Base-by-base conservation (phyloP, 2,113 vertebrate species). In the Romanogobio albipinnatus region DNA sequence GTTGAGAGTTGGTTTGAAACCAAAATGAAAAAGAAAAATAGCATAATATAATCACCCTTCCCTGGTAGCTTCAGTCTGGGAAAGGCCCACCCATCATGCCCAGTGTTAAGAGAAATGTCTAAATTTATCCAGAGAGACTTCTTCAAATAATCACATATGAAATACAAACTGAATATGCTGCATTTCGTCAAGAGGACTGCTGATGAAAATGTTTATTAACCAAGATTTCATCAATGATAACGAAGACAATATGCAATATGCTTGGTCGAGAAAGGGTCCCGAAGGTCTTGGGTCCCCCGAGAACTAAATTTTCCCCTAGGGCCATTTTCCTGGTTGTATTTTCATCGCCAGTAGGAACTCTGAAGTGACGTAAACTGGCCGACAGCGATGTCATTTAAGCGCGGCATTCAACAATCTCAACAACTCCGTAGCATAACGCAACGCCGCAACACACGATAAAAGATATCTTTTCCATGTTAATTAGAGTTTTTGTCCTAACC, bases 31-130 rank as follows among this genome's bases (percentile, higher is more conserved):
- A 79, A 76, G 49, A 68, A 79, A 85, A 66, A 74, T 39, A 26
- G 62, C 73, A 24, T 24, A 82, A 82, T 79, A 71, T 88, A 80
- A 49, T 79, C 66, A 74, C 24, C 73, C 17, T 85, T 66, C 56
- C 58, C 10, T 80, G 22, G 68, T 68, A 43, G 45, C 58, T 82
- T 51, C n/a, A 85, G 62, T 59, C 74, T 84, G 77, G 71, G 53
- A 84, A 84, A 76, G 62, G 78, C 74, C 74, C 83, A 89, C 83
- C 58, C 82, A 86, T 36, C 84, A 6, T 13, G 68, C 68, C 66
- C 61, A 26, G 82, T 33, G 26, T 68, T 58, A 75, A 82, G 73
- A 73, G 66, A 81, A 84, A 45, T 76, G 53, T 10, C 84, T 45
- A 83, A 76, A 88, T 84, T 61, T 86, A 80, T 66, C 68, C 22